Conservation (phyloP, 2,888 invertebrate genomes). For the Dicroscelio sp. region DNA sequence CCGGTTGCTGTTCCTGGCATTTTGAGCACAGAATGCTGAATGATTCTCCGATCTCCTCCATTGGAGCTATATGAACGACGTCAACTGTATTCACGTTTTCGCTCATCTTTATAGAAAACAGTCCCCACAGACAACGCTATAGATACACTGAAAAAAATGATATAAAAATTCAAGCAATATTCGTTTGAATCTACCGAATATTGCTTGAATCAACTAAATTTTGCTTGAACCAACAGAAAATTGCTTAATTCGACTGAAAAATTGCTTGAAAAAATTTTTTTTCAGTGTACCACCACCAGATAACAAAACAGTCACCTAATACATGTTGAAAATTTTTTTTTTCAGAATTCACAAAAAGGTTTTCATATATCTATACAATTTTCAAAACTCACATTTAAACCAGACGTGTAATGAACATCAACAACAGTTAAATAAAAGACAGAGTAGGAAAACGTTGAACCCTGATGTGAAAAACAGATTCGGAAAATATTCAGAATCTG, state of each 20-base stretch:
- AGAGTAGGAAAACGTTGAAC: not conserved
- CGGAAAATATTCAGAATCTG: not conserved
- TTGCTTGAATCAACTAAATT: too few species aligned
- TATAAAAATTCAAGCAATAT: too few species aligned
- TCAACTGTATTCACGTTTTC: not conserved
- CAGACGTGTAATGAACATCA: not conserved
- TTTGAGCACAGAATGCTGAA: not conserved
- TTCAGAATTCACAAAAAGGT: too few species aligned
- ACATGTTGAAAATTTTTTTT: too few species aligned
- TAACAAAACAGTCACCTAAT: not conserved
- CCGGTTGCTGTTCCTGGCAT: not conserved
- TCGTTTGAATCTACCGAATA: too few species aligned
- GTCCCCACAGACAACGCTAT: too few species aligned
- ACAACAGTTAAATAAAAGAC: not conserved
- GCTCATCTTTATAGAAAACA: not conserved
- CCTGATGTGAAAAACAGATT: not conserved
- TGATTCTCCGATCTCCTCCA: not conserved
- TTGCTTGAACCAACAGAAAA: too few species aligned
- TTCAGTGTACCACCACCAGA: not conserved
- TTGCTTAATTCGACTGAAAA: too few species aligned
- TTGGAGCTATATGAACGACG: constrained; percentile 1
- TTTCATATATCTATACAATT: not conserved
- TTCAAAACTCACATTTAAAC: not conserved
- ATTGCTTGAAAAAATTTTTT: too few species aligned
- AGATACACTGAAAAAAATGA: too few species aligned